phyloP scores from a whole-genome alignment of 2,888 invertebrate genomes.

The Nephrotoma appendiculata region DNA sequence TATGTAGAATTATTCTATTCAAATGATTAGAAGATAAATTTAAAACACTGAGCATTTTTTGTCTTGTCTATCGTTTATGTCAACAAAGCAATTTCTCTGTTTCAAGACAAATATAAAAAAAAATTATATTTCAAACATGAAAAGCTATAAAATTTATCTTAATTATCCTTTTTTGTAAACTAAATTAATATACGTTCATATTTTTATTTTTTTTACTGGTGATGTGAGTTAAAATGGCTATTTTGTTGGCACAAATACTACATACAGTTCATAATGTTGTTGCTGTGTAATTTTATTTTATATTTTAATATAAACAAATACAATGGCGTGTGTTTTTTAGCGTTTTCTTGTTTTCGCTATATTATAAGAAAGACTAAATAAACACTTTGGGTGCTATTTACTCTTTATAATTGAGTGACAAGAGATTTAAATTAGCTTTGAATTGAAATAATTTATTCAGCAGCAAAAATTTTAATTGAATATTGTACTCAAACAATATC shows the following conservation, averaged over 20 bases:
- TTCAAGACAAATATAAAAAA: not conserved
- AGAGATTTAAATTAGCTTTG: not conserved
- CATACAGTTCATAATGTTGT: not conserved
- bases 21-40: not conserved
- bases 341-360: not conserved
- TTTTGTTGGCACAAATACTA: not conserved
- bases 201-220: not conserved
- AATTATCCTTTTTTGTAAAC: not conserved
- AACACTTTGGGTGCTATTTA: not conserved
- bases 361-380: not conserved
- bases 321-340: not conserved
- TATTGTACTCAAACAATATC: not conserved
- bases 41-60: not conserved
- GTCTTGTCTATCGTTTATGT: not conserved
- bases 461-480: not conserved
- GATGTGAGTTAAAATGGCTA: not conserved
- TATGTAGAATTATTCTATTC: not conserved
- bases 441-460: not conserved
- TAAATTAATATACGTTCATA: not conserved
- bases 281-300: not conserved
- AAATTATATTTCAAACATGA: not conserved
- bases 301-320: not conserved
- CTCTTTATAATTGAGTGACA: not conserved
- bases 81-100: not conserved
- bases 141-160: not conserved